A percentile compares a stretch with the other conserved stretches of the same genome.
phyloP scores from a whole-genome alignment of 2,113 vertebrate species.

The human (Homo sapiens) region GRCh38 chr12:94958501-94959000 shows the following conservation, averaged over 20 bases:
- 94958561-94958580: neutral
- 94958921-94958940: neutral
- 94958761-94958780: neutral
- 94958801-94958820: too few species aligned
- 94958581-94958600: constrained; percentile 12
- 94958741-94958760: neutral
- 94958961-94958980: neutral
- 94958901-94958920: too few species aligned
- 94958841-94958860: too few species aligned
- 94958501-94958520: neutral
- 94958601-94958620: constrained; percentile 7
- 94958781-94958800: neutral
- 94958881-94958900: too few species aligned
- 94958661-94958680: constrained; percentile 23
- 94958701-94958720: neutral
- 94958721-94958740: neutral
- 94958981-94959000: neutral
- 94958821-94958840: too few species aligned
- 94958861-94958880: too few species aligned
- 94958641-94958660: neutral
- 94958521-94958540: neutral
- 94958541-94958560: constrained; percentile 16
- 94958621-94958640: neutral
- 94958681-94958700: neutral
- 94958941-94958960: neutral